phyloP scores from a whole-genome alignment of 2,888 invertebrate species.

The Hyles lineata region DNA sequence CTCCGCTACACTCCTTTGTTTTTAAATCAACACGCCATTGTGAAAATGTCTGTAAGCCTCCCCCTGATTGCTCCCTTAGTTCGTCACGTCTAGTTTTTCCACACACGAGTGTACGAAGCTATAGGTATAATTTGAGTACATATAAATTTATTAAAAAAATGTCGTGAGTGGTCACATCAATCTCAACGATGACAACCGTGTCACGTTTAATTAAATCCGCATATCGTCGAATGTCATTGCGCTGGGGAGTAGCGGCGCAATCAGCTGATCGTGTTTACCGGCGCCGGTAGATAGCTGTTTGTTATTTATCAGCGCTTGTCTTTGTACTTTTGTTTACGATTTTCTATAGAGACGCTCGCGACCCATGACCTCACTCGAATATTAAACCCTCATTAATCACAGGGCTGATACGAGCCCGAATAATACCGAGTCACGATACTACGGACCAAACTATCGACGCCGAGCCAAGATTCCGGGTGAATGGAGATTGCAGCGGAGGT shows the following conservation, averaged over 20 bases:
- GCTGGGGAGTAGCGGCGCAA: neutral
- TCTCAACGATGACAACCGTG: neutral
- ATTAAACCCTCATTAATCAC: conserved; percentile 46
- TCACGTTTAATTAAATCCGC: neutral
- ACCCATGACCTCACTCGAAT: conserved; percentile 53
- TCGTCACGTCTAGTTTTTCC: neutral
- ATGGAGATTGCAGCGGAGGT: conserved; percentile 35
- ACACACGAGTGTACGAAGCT: neutral
- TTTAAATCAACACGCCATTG: conserved; percentile 1
- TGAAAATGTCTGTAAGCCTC: neutral
- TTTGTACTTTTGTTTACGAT: conserved; percentile 45
- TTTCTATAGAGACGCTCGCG: conserved; percentile 46
- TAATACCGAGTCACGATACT: conserved; percentile 4
- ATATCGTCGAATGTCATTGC: neutral
- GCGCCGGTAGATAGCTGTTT: neutral
- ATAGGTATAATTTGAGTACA: neutral
- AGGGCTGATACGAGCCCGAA: conserved; percentile 46
- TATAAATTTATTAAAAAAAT: neutral
- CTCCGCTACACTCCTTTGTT: neutral
- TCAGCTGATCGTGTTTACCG: conserved; percentile 17
- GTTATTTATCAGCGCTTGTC: neutral
- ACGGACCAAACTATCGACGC: conserved; percentile 23
- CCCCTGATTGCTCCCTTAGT: conserved; percentile 1
- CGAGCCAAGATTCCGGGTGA: conserved; percentile 33
- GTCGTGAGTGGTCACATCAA: neutral